A percentile compares a stretch with the other conserved stretches of the same genome.
Evolutionary conservation across 2,888 invertebrate genomes (phyloP).

Genomic region (Stenichneumon culpator): DNA sequence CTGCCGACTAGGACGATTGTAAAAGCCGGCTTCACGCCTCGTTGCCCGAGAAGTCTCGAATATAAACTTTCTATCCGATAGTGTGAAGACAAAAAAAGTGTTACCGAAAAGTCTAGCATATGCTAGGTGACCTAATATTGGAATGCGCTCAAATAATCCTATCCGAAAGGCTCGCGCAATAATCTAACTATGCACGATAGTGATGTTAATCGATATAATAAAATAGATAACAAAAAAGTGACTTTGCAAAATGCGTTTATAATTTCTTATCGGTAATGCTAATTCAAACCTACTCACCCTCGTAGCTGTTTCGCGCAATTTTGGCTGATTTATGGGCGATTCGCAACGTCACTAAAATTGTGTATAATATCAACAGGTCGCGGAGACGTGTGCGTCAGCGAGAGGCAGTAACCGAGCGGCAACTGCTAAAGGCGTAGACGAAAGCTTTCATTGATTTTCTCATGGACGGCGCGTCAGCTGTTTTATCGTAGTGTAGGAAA

Average conservation of each 20-base stretch:
- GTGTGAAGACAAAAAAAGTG: not conserved
- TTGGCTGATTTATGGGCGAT: conserved; percentile 10
- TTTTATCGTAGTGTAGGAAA: not conserved
- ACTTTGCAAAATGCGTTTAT: not conserved
- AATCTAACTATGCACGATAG: not conserved
- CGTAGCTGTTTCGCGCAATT: conserved; percentile 44
- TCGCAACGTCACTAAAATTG: not conserved
- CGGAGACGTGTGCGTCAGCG: conserved; percentile 15
- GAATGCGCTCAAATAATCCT: not conserved
- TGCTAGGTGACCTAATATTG: conserved; percentile 2
- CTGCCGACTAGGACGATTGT: not conserved
- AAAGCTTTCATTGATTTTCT: conserved; percentile 40
- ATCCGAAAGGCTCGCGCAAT: not conserved
- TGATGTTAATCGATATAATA: not conserved
- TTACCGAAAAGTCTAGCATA: conserved; percentile 3
- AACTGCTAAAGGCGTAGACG: conserved; percentile 36
- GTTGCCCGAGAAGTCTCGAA: not conserved
- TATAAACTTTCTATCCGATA: conserved; percentile 8
- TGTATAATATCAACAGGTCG: conserved; percentile 44
- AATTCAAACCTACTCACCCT: conserved; percentile 13
- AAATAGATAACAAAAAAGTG: not conserved
- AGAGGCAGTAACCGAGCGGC: conserved; percentile 3
- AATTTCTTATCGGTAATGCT: not conserved
- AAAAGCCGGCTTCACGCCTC: conserved; percentile 10
- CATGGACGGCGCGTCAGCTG: conserved; percentile 2